These are phyloP conservation scores for Brachypalpus laphriformis DNA, from an alignment of 2,888 invertebrate genomes.

Conservation along the genomic window DNA sequence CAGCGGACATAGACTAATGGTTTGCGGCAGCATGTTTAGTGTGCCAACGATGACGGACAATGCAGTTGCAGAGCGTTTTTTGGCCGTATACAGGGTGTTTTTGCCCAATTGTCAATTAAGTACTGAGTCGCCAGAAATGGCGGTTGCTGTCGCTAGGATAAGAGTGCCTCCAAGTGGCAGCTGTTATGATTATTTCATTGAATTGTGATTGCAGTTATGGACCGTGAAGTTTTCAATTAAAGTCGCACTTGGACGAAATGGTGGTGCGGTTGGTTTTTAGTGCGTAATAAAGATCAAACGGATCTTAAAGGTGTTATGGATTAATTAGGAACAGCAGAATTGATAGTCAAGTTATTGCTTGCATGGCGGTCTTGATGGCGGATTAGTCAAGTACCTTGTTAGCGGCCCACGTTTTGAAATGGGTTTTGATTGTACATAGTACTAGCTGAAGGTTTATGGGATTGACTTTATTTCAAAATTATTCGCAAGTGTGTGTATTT, in stretches of 20 bases:
- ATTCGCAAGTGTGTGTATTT: too few relatives aligned
- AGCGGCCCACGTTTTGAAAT: neutral
- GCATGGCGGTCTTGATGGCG: neutral
- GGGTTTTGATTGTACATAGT: too few relatives aligned
- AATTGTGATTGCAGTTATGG: conserved; percentile 18
- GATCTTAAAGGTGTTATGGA: neutral
- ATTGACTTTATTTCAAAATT: too few relatives aligned
- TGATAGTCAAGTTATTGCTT: neutral
- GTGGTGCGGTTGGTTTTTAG: neutral
- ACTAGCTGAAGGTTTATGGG: too few relatives aligned
- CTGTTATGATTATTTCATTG: conserved; percentile 24
- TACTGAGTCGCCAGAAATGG: conserved; percentile 11
- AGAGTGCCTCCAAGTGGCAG: conserved; percentile 11
- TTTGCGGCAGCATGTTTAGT: neutral
- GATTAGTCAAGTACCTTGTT: neutral
- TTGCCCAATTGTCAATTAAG: conserved; percentile 26
- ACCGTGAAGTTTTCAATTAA: conserved; percentile 27
- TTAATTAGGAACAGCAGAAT: conserved; percentile 1
- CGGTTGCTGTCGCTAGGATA: neutral
- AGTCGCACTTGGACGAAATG: conserved; percentile 1
- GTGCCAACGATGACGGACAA: conserved; percentile 3
- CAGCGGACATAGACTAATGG: conserved; percentile 12
- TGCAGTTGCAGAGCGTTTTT: neutral
- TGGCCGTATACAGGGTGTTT: conserved; percentile 12
- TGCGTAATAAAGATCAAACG: conserved; percentile 18